Base-by-base conservation (phyloP, 2,888 invertebrate genomes). In the Scaptomyza flava region DNA sequence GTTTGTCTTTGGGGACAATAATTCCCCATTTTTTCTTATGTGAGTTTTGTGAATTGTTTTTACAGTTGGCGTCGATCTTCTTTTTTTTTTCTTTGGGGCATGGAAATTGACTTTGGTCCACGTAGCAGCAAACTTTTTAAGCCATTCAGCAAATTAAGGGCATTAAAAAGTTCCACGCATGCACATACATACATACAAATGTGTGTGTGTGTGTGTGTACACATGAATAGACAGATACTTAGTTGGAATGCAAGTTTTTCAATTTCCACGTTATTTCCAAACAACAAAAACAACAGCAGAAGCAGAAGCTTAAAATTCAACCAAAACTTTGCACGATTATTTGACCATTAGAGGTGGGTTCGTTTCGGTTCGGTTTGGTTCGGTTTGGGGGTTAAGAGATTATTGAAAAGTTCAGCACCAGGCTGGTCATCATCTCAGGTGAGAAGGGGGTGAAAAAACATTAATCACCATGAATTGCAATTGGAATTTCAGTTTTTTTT, bases 141-240 rank as follows among this genome's bases (percentile, higher is more conserved):
- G 72, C 82, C 72, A 75, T 68, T 64, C 74, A 69, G 80, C 83
- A 89, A 88, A 89, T 86, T 88, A 88, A 86, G 79, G 78, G 82
- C 77, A 88, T 88, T 84, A 86, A 84, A 84, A 87, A 87, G 83
- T 87, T 89, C 31, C 63, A 62, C 60, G 46, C 51, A 61, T 52
- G 43, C 54, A 43, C 34, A 46, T 12, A 38, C 48, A 54, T 12
- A 33, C 2, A 34, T 12, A 27, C 8, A 31, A 0, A 17, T 12
- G 9, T 4, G n/a, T 11, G 11, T 9, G 33, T 12, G 36, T 1
- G 33, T 12, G 12, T 7, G n/a, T 11, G 14, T 11, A 9, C 27
- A 41, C 20, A 20, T 43, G 30, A 30, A 54, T 42, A 56, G 67
- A 38, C 30, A 68, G 45, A 58, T 68, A 50, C 73, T 63, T 63